phyloP scores from a whole-genome alignment of 2,113 vertebrate genomes.

The Epinephelus lanceolatus region DNA sequence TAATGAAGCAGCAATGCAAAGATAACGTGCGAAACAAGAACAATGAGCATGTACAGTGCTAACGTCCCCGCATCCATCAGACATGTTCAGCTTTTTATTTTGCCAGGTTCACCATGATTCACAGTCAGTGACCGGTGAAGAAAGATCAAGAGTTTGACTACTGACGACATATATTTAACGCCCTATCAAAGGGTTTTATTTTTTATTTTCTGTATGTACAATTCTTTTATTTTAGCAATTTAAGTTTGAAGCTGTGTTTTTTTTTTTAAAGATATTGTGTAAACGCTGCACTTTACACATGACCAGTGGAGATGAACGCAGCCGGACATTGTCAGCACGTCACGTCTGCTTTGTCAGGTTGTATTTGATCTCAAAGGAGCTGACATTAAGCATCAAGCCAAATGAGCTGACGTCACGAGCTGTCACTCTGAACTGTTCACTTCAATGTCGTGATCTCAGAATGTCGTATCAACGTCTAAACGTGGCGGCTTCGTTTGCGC shows the following conservation, averaged over 20 bases:
- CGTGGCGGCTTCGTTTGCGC: slow-evolving; percentile 23
- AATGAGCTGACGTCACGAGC: slow-evolving; percentile 48
- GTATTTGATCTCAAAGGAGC: slow-evolving; percentile 31
- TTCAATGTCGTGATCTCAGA: slow-evolving; percentile 35
- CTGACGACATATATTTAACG: slow-evolving; percentile 63
- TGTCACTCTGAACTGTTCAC: slow-evolving; percentile 38
- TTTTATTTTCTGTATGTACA: slow-evolving; percentile 52
- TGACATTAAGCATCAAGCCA: slow-evolving; percentile 59
- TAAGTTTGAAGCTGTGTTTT: slow-evolving; percentile 54
- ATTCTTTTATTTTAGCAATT: slow-evolving; percentile 60
- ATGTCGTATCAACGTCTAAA: slow-evolving; percentile 30
- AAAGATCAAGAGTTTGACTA: slow-evolving; percentile 52
- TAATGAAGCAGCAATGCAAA: slow-evolving; percentile 39
- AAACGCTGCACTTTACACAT: slow-evolving; percentile 80
- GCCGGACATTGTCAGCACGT: slow-evolving; percentile 9
- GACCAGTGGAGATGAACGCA: slow-evolving; percentile 49
- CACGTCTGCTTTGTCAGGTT: slow-evolving; percentile 15
- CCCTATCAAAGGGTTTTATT: slow-evolving; percentile 29
- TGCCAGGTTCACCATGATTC: slow-evolving; percentile 39
- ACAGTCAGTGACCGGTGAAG: slow-evolving; percentile 24
- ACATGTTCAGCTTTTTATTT: slow-evolving; percentile 9
- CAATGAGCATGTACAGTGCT: neutral
- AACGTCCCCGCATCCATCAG: slow-evolving; percentile 5
- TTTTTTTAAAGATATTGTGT: slow-evolving; percentile 62
- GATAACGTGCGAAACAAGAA: slow-evolving; percentile 27